Evolutionary conservation across 2,888 invertebrate genomes (phyloP).

Genomic region (Chamaedrilus cognettii): DNA sequence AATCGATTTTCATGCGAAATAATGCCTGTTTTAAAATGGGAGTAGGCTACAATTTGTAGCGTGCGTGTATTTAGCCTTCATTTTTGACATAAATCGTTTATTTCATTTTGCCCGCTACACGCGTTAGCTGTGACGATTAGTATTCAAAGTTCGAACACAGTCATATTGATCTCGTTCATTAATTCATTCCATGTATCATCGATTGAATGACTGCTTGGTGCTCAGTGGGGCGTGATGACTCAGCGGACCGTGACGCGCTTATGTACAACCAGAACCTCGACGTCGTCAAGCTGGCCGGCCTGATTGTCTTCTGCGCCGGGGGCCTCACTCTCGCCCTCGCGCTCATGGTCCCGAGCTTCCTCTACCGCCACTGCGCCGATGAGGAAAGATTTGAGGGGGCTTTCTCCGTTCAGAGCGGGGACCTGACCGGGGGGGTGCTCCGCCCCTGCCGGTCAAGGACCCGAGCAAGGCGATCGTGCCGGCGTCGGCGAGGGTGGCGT

Average conservation of each 20-base stretch:
- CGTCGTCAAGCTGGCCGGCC: conserved; percentile 61
- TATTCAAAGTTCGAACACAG: no score
- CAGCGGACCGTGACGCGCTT: conserved; percentile 57
- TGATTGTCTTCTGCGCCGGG: conserved; percentile 62
- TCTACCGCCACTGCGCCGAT: conserved; percentile 60
- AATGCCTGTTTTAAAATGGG: no score
- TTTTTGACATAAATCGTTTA: no score
- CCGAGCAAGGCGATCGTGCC: conserved; percentile 54
- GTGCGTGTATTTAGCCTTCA: no score
- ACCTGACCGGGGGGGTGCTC: not conserved
- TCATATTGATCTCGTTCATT: no score
- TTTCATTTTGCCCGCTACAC: no score
- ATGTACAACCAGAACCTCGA: conserved; percentile 61
- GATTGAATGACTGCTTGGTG: conserved; percentile 53
- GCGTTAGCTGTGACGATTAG: no score
- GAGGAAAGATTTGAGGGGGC: conserved; percentile 36
- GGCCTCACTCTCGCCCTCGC: conserved; percentile 61
- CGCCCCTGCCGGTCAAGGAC: conserved; percentile 39
- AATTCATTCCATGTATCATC: conserved; percentile 36
- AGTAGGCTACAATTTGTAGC: no score
- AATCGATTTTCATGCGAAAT: no score
- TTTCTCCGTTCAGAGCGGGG: conserved; percentile 45
- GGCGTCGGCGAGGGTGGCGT: conserved; percentile 50
- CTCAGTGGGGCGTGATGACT: no score
- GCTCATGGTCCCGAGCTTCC: conserved; percentile 61